Evolutionary conservation across 2,797 vertebrate genomes (phyloP).

Genomic region (Artibeus jamaicensis): DNA sequence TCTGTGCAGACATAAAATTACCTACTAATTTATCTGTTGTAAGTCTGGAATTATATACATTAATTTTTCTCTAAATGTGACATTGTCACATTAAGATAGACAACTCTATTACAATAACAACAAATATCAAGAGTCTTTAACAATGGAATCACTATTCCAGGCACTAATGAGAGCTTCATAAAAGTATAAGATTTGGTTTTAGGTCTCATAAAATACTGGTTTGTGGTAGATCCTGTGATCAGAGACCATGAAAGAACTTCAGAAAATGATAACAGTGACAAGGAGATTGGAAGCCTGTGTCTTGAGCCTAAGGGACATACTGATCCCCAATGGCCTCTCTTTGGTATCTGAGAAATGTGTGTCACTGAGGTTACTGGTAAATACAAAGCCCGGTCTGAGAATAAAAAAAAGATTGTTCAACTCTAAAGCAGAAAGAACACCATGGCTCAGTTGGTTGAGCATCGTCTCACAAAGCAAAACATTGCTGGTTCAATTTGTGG

Average conservation of each 20-base stretch:
- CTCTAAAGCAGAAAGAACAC: background rate
- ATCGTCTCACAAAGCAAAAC: background rate
- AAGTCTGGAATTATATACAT: background rate
- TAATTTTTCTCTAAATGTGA: conserved; percentile 6
- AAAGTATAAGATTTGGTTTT: background rate
- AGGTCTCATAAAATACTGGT: background rate
- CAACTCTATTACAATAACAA: background rate
- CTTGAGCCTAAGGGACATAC: background rate
- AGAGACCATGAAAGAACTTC: background rate
- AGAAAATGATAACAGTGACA: background rate
- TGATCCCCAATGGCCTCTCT: background rate
- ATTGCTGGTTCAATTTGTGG: background rate
- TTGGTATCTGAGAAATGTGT: background rate
- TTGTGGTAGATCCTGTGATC: background rate
- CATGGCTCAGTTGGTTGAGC: background rate
- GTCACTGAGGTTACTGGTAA: background rate
- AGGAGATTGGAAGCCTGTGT: background rate
- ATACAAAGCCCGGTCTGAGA: background rate
- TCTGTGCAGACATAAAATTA: background rate
- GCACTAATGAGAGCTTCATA: background rate
- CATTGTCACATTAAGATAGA: background rate
- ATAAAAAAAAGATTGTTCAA: background rate
- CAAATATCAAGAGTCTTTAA: background rate
- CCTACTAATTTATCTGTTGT: background rate
- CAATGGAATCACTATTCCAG: background rate